Evolutionary conservation across 1,140 invertebrate genomes (phyloP).

Genomic region (Papilio machaon): DNA sequence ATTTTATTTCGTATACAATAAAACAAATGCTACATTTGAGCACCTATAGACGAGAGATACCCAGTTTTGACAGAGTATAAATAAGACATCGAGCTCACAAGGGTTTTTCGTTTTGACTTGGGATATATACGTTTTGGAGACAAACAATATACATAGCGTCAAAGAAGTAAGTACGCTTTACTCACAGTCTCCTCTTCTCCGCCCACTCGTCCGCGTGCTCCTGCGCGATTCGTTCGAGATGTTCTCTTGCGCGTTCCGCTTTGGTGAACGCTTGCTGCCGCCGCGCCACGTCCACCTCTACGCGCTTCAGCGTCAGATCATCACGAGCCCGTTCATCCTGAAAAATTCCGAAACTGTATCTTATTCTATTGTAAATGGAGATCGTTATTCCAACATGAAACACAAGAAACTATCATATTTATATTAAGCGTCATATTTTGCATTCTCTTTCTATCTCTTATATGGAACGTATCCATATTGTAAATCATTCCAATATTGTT

Average conservation of each 20-base stretch:
- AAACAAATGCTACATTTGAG: neutral
- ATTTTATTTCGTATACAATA: neutral
- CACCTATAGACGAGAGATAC: too few relatives aligned
- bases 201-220: constrained; percentile 73
- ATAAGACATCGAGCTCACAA: too few relatives aligned
- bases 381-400: neutral
- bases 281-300: constrained; percentile 68
- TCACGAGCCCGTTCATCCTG: constrained; percentile 73
- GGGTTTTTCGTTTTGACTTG: too few relatives aligned
- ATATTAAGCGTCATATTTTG: too few relatives aligned
- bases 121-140: too few relatives aligned
- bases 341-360: neutral
- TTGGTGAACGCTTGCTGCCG: constrained; percentile 64
- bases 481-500: too few relatives aligned
- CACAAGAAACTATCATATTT: neutral
- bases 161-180: constrained; percentile 17
- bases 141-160: too few relatives aligned
- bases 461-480: too few relatives aligned
- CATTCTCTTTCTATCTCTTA: too few relatives aligned
- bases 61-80: neutral
- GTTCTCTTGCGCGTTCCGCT: constrained; percentile 67
- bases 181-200: constrained; percentile 69
- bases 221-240: constrained; percentile 63
- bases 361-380: neutral
- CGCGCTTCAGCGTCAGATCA: constrained; percentile 70